Base-by-base conservation (phyloP, 2,888 invertebrate genomes). In the Aspidapion aeneum region DNA sequence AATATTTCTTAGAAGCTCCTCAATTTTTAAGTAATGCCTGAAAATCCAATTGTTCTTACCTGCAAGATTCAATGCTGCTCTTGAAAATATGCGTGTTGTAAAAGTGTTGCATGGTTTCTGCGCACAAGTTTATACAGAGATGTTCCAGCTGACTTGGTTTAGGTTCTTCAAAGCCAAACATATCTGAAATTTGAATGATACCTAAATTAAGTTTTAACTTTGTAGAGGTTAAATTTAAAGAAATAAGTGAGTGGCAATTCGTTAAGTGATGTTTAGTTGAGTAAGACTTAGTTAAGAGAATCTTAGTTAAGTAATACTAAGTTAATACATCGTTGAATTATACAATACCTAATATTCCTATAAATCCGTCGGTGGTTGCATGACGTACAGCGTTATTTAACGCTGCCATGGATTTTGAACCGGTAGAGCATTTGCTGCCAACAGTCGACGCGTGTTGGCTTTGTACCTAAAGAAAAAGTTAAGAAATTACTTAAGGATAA, bases 11-110 rank as follows among this genome's bases (percentile, higher is more conserved):
- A n/a, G n/a, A n/a, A n/a, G n/a, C n/a, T n/a, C n/a, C n/a, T n/a
- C n/a, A n/a, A n/a, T n/a, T n/a, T n/a, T n/a, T n/a, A n/a, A n/a
- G n/a, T n/a, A n/a, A n/a, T n/a, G n/a, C n/a, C n/a, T n/a, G n/a
- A n/a, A n/a, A n/a, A n/a, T n/a, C n/a, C n/a, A n/a, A n/a, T n/a
- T n/a, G n/a, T n/a, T n/a, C 96, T 79, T 96, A 96, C 66, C 94
- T 86, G 75, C 96, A 95, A 60, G 96, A 94, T 81, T 96, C 96
- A 68, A 94, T 91, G 70, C 93, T 91, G 19, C 94, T 93, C 80
- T 96, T 96, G 82, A 97, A 96, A 72, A 96, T 94, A 81, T 96
- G 96, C 60, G 96, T 96, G 81, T 96, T 97, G 84, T 96, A 97
- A 80, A 96, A 96, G 80, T 96, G 96, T 79, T 97, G 96, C 94